Conservation (phyloP, 2,113 vertebrate species). For the Dryoscopus gambensis region DNA sequence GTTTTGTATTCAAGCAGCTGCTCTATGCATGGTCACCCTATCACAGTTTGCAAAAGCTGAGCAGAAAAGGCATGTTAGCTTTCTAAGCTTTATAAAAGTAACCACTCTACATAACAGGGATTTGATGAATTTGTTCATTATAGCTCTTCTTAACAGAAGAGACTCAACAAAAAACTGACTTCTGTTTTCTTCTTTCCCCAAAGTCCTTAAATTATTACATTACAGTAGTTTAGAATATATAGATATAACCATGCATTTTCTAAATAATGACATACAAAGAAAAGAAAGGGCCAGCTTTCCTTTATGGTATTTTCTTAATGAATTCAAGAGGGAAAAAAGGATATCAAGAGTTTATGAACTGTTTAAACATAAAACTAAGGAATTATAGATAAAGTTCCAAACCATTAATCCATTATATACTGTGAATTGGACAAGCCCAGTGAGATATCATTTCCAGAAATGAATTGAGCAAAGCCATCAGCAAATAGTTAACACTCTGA, state of each 20-base stretch:
- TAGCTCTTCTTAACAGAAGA: neutral
- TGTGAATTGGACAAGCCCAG: constrained; percentile 28
- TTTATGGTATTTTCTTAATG: constrained; percentile 44
- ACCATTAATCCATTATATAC: constrained; percentile 66
- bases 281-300: neutral
- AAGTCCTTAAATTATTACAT: neutral
- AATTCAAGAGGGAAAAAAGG: constrained; percentile 45
- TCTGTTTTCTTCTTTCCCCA: neutral
- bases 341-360: constrained; percentile 70
- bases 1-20: neutral
- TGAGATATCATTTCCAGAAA: constrained; percentile 15
- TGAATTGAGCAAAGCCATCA: constrained; percentile 19
- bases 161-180: neutral
- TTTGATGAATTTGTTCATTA: neutral
- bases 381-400: constrained; percentile 66
- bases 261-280: constrained; percentile 15
- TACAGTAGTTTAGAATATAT: neutral
- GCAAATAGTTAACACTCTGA: constrained; percentile 44
- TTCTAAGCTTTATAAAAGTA: neutral
- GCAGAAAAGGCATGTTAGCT: neutral
- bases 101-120: neutral
- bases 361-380: constrained; percentile 63
- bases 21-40: neutral
- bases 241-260: neutral
- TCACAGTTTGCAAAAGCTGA: neutral